Base-by-base conservation (phyloP, 1,140 invertebrate species). In the Drosophila nikananu region DNA sequence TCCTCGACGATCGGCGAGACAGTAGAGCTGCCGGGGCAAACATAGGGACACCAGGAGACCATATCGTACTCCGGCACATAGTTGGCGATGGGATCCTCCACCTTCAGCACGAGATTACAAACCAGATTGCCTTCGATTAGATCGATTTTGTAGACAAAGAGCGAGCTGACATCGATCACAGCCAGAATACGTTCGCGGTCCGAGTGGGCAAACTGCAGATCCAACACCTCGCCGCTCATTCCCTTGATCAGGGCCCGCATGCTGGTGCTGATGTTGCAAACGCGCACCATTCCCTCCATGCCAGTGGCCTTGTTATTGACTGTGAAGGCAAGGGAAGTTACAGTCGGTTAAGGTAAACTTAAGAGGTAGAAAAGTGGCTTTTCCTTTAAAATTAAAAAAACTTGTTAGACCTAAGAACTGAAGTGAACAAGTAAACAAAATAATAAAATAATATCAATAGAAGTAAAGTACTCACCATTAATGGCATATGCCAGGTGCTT, bases 41-140 rank as follows among this genome's bases (percentile, higher is more conserved):
- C 96, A 94, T 96, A 99, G 0, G 97, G 97, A 93, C 98, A 99
- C 98, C 98, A 99, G 77, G 98, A 97, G 78, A 95, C 94, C 91
- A 95, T 93, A 78, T 95, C 90, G 65, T 77, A 91, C 67, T 81
- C 83, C 15, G 91, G 83, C 5, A 75, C 39, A 80, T 93, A 92
- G 65, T 83, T 91, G 35, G 54, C 46, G 8, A 93, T 73, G 4
- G 92, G 92, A 81, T 93, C 92, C 51, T 94, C 93, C 23, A 95
- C 93, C 84, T 94, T 94, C 7, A 95, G 68, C 27, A 95, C 83
- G 52, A 94, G 93, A 87, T 93, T 94, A 91, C 94, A 95, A 92
- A 94, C 93, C 27, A 97, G 92, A 74, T 94, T 94, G 63, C 94
- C 94, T 51, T 94, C 94, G 51, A 94, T 94, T 25, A 95, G 94